Evolutionary conservation across 2,797 vertebrate genomes (phyloP).

Genomic region (Phylloscopus collybita): DNA sequence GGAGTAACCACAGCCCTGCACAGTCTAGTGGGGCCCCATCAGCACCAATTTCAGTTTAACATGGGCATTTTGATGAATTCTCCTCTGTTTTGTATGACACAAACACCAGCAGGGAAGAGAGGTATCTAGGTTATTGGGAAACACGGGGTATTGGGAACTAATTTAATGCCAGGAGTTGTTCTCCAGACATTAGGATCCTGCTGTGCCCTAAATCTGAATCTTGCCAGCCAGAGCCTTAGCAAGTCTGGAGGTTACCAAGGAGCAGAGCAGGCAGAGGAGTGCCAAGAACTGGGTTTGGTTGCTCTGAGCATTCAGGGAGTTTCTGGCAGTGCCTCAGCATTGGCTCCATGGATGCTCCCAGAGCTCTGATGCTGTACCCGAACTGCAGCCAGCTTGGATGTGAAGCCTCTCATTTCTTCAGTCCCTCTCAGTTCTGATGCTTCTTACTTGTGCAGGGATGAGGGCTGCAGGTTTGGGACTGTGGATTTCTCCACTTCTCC

Average conservation of each 20-base stretch:
- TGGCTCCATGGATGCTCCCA: background rate
- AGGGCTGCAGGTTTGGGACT: background rate
- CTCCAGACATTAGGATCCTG: background rate
- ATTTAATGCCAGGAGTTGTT: background rate
- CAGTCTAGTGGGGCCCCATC: background rate
- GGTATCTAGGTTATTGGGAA: background rate
- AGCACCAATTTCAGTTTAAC: background rate
- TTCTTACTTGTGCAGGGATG: background rate
- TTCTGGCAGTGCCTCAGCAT: background rate
- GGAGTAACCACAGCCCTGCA: background rate
- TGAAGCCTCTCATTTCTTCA: background rate
- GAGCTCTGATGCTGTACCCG: background rate
- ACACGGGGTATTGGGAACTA: background rate
- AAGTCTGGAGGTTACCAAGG: background rate
- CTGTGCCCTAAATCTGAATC: slow-evolving; percentile 9
- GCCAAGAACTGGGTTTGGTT: background rate
- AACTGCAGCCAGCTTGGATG: background rate
- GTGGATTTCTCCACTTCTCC: background rate
- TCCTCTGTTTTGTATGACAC: background rate
- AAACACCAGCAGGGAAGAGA: background rate
- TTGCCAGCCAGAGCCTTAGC: background rate
- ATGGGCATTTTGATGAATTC: background rate
- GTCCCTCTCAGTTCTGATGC: background rate
- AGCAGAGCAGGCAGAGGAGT: background rate
- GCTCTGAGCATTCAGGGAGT: background rate